phyloP scores from a whole-genome alignment of 2,888 invertebrate genomes.

The Cheilosia urbana region DNA sequence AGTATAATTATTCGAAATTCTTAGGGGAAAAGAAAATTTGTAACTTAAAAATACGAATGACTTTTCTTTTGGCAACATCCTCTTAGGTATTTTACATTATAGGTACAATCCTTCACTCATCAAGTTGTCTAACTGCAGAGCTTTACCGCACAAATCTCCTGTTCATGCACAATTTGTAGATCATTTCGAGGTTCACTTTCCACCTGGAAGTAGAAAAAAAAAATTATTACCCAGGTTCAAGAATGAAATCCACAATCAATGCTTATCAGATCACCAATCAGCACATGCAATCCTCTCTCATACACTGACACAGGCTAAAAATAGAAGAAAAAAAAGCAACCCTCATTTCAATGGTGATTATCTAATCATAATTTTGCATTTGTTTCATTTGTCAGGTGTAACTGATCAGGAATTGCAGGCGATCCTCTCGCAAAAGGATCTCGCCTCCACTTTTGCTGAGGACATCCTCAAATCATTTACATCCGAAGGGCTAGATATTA shows the following conservation, averaged over 20 bases:
- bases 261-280: constrained; percentile 30
- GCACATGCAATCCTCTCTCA: not conserved
- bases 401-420: constrained; percentile 90
- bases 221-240: constrained; percentile 51
- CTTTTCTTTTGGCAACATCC: too few relatives aligned
- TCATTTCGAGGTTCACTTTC: constrained; percentile 48
- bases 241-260: constrained; percentile 57
- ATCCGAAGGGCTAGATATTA: constrained; percentile 87
- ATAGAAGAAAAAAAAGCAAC: not conserved
- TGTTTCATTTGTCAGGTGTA: constrained; percentile 83
- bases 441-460: constrained; percentile 92
- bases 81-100: not conserved
- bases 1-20: too few relatives aligned
- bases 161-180: constrained; percentile 54
- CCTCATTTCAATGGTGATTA: constrained; percentile 32
- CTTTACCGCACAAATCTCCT: constrained; percentile 12
- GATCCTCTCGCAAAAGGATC: constrained; percentile 89
- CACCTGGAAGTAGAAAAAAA: constrained; percentile 32
- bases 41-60: too few relatives aligned
- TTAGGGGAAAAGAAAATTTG: too few relatives aligned
- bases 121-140: constrained; percentile 30
- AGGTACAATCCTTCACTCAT: not conserved
- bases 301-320: not conserved
- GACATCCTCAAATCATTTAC: constrained; percentile 94
- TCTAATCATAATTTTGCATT: constrained; percentile 60